Evolutionary conservation across 2,797 vertebrate genomes (phyloP).

Genomic region (Sebastes cheni): DNA sequence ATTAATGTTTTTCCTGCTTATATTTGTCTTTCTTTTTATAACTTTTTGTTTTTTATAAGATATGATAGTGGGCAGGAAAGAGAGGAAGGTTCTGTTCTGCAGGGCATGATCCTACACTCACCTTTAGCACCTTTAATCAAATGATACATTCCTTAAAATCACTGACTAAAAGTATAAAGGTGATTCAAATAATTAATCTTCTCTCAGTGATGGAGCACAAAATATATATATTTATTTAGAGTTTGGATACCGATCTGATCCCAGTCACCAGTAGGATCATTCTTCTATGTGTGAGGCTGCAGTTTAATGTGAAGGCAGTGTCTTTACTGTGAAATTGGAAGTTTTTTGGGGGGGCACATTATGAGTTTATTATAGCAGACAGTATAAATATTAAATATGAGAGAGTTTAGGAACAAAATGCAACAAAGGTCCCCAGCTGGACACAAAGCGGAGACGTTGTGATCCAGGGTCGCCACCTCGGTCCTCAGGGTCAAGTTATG

Average conservation of each 20-base stretch:
- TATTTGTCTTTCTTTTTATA: background rate
- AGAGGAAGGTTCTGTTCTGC: no score
- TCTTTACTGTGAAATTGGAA: background rate
- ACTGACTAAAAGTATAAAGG: background rate
- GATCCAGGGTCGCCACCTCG: background rate
- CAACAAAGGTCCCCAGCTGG: no score
- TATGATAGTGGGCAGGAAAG: background rate
- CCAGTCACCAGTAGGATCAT: no score
- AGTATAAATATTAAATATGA: background rate
- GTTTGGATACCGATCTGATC: no score
- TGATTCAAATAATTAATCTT: no score
- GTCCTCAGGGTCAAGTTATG: background rate
- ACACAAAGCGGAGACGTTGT: background rate
- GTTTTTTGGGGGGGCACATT: background rate
- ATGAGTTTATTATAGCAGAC: background rate
- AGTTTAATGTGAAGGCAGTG: no score
- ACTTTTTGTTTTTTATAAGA: background rate
- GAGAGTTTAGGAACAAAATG: background rate
- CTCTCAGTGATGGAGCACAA: no score
- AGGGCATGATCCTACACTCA: background rate
- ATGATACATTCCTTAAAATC: rapidly evolving
- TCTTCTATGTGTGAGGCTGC: no score
- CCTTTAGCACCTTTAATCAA: background rate
- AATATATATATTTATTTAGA: background rate
- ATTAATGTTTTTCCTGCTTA: conserved; percentile 3